These are phyloP conservation scores for Eidolon helvum DNA, from an alignment of 2,113 vertebrate genomes.

Conservation along the genomic window DNA sequence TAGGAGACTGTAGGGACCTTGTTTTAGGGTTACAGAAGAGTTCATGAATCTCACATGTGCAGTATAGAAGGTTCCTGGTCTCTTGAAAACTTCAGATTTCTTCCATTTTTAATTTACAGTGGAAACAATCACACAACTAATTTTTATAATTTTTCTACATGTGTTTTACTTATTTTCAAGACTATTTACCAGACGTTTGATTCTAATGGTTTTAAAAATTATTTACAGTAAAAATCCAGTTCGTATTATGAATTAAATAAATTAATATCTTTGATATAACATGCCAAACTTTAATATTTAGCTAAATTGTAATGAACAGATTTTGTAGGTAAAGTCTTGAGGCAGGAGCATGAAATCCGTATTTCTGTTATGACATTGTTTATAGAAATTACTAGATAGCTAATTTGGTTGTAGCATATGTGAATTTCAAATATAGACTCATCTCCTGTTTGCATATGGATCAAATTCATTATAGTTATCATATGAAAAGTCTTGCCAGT, in stretches of 20 bases:
- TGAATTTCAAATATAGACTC: constrained; percentile 75
- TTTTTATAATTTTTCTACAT: background rate
- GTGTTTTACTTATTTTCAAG: background rate
- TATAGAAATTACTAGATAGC: constrained; percentile 48
- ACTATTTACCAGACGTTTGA: background rate
- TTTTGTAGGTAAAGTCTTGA: background rate
- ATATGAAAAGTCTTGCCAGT: constrained; percentile 60
- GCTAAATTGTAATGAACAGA: background rate
- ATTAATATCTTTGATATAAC: background rate
- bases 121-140: background rate
- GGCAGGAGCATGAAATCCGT: background rate
- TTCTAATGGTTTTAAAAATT: background rate
- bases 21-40: constrained; percentile 38
- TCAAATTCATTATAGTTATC: constrained; percentile 70
- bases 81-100: background rate
- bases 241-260: background rate
- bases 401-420: constrained; percentile 72
- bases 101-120: constrained; percentile 14
- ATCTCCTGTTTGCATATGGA: constrained; percentile 64
- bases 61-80: background rate
- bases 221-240: background rate
- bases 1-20: constrained; percentile 49
- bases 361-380: constrained; percentile 57
- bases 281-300: background rate
- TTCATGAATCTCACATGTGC: background rate